Evolutionary conservation across 2,113 vertebrate species (phyloP), one percentile per base, ranked within the genome.

Genomic region (Pogona vitticeps): DNA sequence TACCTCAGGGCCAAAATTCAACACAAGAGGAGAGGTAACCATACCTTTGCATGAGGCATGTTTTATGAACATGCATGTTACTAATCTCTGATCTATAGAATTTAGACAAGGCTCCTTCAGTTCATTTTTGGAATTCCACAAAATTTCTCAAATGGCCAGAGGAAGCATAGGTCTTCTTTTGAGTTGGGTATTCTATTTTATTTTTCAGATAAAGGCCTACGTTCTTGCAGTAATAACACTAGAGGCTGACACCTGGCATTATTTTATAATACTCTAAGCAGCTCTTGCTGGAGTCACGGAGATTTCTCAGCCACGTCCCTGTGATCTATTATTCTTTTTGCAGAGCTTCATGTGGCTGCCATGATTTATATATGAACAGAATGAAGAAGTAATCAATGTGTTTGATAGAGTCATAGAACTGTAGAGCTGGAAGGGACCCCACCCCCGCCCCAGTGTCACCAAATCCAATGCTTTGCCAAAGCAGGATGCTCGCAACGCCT

Each of bases 361-460:
- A 52, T 85, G 72, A 76, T 80, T 80, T 85, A 70, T 76, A 56
- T 77, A 68, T 33, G 38, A 85, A 76, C 15, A 68, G 61, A 76
- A 76, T 26, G 56, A 61, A 70, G 46, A 73, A 52, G 3, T 17
- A 76, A 82, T 40, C 15, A n/a, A 20, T 72, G 38, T n/a, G n/a
- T n/a, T n/a, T n/a, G n/a, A n/a, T n/a, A n/a, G n/a, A n/a, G n/a
- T n/a, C 59, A 23, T 58, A 6, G 46, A 52, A 52, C 46, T 52
- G 46, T 52, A 52, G 5, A 52, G 46, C 10, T 6, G 46, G 46
- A 52, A 52, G 46, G 46, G 46, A 52, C 46, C 46, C 46, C 46
- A 5, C 46, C 10, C 46, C 46, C 46, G 5, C 46, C 46, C 46
- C 5, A 52, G 46, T 5, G 46, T 52, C 46, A 52, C 46, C 46